Percentiles rank a stretch among this genome's conserved stretches.
Conservation (phyloP, 2,888 invertebrate species). For the Notocelia uddmanniana region DNA sequence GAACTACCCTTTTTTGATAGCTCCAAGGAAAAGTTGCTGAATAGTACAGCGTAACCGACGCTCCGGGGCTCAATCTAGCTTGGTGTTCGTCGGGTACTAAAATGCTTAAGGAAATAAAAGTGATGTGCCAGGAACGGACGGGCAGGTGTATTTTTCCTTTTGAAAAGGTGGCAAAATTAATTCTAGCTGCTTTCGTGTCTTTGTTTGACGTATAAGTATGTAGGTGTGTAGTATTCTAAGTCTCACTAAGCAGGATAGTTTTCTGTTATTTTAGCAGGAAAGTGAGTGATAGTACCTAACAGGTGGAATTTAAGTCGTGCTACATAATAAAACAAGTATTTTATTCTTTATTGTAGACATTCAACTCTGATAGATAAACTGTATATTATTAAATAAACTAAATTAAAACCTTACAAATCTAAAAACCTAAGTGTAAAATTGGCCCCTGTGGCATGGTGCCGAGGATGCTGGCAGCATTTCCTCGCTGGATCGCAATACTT, state of each 20-base stretch:
- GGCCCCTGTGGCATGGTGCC: too few relatives aligned
- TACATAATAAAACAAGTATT: too few relatives aligned
- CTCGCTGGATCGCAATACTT: too few relatives aligned
- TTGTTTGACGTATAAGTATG: slow-evolving; percentile 18
- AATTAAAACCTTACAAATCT: too few relatives aligned
- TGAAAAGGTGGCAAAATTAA: slow-evolving; percentile 63
- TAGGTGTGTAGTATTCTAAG: not conserved
- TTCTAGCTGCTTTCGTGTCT: slow-evolving; percentile 43
- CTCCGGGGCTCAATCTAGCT: slow-evolving; percentile 66
- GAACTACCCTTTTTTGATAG: slow-evolving; percentile 64
- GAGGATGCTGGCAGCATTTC: too few relatives aligned
- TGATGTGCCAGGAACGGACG: slow-evolving; percentile 63
- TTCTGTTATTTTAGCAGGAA: not conserved
- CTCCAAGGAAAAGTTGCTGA: slow-evolving; percentile 50
- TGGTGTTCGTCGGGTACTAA: slow-evolving; percentile 73
- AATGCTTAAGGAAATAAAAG: slow-evolving; percentile 78
- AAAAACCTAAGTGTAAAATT: too few relatives aligned
- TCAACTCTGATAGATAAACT: too few relatives aligned
- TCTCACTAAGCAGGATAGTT: not conserved
- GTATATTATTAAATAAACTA: too few relatives aligned
- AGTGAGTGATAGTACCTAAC: too few relatives aligned
- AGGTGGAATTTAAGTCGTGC: too few relatives aligned
- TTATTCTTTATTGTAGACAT: too few relatives aligned
- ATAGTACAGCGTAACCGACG: slow-evolving; percentile 56
- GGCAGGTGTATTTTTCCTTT: slow-evolving; percentile 75